Base-by-base conservation (phyloP, 2,113 vertebrate genomes). In the Phrynocephalus versicolor region DNA sequence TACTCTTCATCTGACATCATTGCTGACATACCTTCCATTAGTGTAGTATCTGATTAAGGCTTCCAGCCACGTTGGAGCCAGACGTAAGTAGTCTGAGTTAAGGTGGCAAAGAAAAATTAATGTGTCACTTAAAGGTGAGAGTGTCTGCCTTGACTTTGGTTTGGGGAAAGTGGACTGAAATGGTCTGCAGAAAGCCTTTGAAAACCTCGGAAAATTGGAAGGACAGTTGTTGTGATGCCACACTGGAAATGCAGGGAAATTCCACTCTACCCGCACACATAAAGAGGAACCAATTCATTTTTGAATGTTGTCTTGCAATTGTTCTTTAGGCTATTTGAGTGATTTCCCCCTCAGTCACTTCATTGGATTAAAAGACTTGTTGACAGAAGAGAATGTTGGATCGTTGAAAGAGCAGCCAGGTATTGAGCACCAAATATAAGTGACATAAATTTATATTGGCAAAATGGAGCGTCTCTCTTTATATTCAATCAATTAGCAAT, bases 11-110 rank as follows among this genome's bases (percentile, higher is more conserved):
- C 95, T 96, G 95, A 96, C 96, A 96, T 96, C 95, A 96, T 96
- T 96, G 87, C 94, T 95, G 96, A 96, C 95, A 91, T 58, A 91
- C 93, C 81, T 94, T 91, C 94, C 51, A 14, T 81, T 89, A 87
- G 90, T 85, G 90, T 94, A 94, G 92, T 94, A 95, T 96, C 96
- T 96, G 95, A 96, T 96, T 95, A 95, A 94, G 90, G 84, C 90
- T 95, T 92, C 93, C 95, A 95, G 94, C 95, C 95, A 14, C 94
- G 10, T 87, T 89, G 95, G 96, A 96, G 96, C 97, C 96, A 96
- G 94, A 87, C 94, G 64, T 91, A 92, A 92, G 95, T 94, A 89
- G 92, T 89, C 89, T 92, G 90, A 93, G 95, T n/a, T 27, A 92
- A 95, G 94, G 95, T 94, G 92, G 85, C 90, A 89, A 93, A 94